phyloP scores from a whole-genome alignment of 2,888 invertebrate species.

The Drosophila buzzatii region DNA sequence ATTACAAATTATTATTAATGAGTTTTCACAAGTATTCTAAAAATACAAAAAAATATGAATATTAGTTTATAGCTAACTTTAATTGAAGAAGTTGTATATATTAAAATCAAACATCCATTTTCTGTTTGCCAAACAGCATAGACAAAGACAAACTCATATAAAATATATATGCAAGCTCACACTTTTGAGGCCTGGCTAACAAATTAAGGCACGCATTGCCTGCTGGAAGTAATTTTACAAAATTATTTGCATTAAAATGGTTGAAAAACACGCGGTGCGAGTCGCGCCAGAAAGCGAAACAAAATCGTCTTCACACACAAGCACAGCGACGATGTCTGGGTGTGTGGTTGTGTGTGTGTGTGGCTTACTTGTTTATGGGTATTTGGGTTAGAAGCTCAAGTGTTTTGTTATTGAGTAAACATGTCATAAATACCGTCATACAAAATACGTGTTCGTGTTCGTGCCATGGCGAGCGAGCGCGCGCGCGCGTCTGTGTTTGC shows the following conservation, averaged over 20 bases:
- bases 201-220: constrained; percentile 41
- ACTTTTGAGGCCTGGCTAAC: constrained; percentile 18
- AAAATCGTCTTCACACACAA: constrained; percentile 19
- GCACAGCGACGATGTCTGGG: background rate
- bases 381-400: constrained; percentile 76
- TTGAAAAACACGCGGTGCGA: constrained; percentile 23
- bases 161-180: constrained; percentile 1
- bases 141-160: constrained; percentile 3
- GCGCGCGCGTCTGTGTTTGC: constrained; percentile 60
- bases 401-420: constrained; percentile 75
- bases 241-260: constrained; percentile 38
- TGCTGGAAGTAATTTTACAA: constrained; percentile 38
- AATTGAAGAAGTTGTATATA: background rate
- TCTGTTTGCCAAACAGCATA: background rate
- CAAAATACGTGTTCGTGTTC: constrained; percentile 71
- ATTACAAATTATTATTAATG: constrained; percentile 9
- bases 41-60: background rate
- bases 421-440: constrained; percentile 74
- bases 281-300: constrained; percentile 30
- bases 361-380: constrained; percentile 70
- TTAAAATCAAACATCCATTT: background rate
- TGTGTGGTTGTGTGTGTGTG: constrained; percentile 29
- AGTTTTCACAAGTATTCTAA: background rate
- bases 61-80: background rate
- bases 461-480: constrained; percentile 29